Evolutionary conservation across 1,140 invertebrate genomes (phyloP), one percentile per base, ranked within the genome.

Genomic region (Lepidurus apus): DNA sequence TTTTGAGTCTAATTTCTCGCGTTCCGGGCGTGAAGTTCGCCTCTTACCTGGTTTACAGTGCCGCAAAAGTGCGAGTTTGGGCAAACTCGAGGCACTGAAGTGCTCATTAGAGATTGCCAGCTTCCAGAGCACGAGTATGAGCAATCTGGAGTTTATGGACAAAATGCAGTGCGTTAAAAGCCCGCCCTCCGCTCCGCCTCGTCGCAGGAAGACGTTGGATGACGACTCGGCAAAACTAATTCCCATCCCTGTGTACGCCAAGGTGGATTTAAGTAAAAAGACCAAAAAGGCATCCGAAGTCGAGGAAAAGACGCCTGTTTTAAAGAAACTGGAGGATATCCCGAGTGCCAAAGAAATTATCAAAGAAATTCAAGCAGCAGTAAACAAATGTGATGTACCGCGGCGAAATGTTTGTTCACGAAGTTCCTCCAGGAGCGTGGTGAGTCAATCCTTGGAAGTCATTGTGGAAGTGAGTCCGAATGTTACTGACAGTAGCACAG

Each of bases 261-360:
- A 77, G 21, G 45, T 80, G 1, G 79, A 80, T 77, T 74, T 77
- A 21, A 44, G 53, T 17, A 80, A 77, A 24, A 80, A 80, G 76
- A 43, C 65, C 1, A 80, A 80, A 21, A 65, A 76, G 13, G 42
- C 42, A 13, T 6, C 42, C 65, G 24, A 74, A 17, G 4, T n/a
- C 21, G 7, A 21, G 1, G 21, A 42, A 79, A 74, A 24, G 0
- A 42, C n/a, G 34, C 1, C 44, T 42, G 11, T 10, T 8, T 6
- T 42, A 10, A 21, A 21, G 3, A 74, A 79, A 42, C 43, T 75
- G 24, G 74, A 45, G 7, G 26, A 74, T 17, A 65, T 65, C 9
- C 44, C 74, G 6, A 42, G 73, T 53, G 73, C 34, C 26, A n/a
- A 76, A 10, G 47, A 76, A 26, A 42, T 47, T 5, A 47, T 44